phyloP scores from a whole-genome alignment of 1,140 invertebrate species.

The Cotesia typhae region DNA sequence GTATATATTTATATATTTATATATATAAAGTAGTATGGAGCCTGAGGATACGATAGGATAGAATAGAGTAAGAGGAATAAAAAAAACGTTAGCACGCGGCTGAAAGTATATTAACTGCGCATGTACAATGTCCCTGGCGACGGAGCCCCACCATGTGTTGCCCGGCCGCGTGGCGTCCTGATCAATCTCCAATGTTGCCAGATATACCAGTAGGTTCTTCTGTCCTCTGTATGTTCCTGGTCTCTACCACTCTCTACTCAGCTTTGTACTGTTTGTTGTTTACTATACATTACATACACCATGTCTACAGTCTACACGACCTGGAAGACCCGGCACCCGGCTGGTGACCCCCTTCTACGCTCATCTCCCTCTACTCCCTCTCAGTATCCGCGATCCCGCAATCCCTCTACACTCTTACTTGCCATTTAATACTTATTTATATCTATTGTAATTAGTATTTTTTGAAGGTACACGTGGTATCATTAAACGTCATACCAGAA shows the following conservation, averaged over 20 bases:
- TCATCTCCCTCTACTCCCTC: conserved; percentile 1
- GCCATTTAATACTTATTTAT: too few relatives aligned
- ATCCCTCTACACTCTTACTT: too few relatives aligned
- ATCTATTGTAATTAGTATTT: too few relatives aligned
- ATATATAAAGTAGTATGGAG: too few relatives aligned
- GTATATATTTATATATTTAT: background rate
- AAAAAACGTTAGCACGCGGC: conserved; percentile 59
- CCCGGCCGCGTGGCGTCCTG: conserved; percentile 63
- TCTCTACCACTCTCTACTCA: conserved; percentile 37
- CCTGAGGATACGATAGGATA: background rate
- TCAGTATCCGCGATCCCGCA: too few relatives aligned
- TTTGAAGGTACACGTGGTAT: too few relatives aligned
- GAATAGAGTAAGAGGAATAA: conserved; percentile 17
- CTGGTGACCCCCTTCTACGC: conserved; percentile 21
- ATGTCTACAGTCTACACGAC: conserved; percentile 17
- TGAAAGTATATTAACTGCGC: conserved; percentile 50
- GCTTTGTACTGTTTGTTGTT: conserved; percentile 15
- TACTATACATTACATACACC: conserved; percentile 7
- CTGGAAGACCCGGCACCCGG: conserved; percentile 3
- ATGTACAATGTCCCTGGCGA: conserved; percentile 57
- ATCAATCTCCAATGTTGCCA: conserved; percentile 61
- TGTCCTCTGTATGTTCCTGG: conserved; percentile 46
- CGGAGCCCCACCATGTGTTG: conserved; percentile 45
- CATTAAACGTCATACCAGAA: too few relatives aligned
- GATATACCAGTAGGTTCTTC: conserved; percentile 22